These are phyloP conservation scores for Pogonus chalceus DNA, from an alignment of 1,140 invertebrate genomes.

Conservation along the genomic window DNA sequence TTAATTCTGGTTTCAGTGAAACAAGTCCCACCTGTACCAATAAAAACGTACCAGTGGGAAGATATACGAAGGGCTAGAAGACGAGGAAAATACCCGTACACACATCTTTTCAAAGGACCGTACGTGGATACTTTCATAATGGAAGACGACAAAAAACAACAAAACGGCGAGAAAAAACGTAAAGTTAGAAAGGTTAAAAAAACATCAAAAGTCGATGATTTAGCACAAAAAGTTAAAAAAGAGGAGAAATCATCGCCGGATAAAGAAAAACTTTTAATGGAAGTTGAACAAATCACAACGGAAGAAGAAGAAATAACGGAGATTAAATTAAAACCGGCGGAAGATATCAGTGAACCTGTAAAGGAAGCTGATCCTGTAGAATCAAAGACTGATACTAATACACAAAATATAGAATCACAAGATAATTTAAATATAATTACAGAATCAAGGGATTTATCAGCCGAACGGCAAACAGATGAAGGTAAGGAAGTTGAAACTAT, in stretches of 20 bases:
- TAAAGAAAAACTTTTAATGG: background rate
- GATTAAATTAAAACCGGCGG: background rate
- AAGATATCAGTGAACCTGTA: background rate
- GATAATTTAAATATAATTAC: background rate
- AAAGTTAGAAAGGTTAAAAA: constrained; percentile 1
- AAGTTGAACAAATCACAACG: background rate
- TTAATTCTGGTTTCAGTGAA: constrained; percentile 22
- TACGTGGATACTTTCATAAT: constrained; percentile 9
- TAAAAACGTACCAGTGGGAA: constrained; percentile 63
- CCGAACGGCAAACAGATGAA: background rate
- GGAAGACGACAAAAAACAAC: background rate
- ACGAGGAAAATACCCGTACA: constrained; percentile 59
- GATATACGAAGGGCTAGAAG: constrained; percentile 47
- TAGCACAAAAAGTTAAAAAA: background rate
- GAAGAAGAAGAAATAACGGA: background rate
- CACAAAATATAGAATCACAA: background rate
- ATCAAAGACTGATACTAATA: background rate
- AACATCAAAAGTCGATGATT: background rate
- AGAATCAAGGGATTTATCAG: background rate
- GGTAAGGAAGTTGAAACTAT: background rate
- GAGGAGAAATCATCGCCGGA: background rate
- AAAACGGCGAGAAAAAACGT: constrained; percentile 18
- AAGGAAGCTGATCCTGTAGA: background rate
- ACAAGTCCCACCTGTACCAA: constrained; percentile 44
- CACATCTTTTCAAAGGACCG: constrained; percentile 40